Evolutionary conservation across 1,140 invertebrate genomes (phyloP).

Genomic region (Aricia agestis): DNA sequence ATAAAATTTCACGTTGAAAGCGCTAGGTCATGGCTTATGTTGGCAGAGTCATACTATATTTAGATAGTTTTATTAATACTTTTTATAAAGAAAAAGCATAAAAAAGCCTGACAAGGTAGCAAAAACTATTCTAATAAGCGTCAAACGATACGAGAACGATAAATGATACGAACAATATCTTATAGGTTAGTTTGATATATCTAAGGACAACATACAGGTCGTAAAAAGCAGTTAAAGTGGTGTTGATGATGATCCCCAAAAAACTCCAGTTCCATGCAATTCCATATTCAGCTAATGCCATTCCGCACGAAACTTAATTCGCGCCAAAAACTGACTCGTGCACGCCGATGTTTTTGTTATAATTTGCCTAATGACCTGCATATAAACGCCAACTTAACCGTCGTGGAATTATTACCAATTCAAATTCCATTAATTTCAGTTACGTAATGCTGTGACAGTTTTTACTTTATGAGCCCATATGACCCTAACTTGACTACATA

Average conservation of each 20-base stretch:
- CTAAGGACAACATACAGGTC: too few species aligned
- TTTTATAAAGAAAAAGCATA: too few species aligned
- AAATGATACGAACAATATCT: too few species aligned
- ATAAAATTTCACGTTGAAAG: background rate
- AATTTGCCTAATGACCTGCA: constrained; percentile 12
- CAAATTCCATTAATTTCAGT: background rate
- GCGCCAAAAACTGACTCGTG: constrained; percentile 15
- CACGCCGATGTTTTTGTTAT: constrained; percentile 10
- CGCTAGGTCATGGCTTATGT: background rate
- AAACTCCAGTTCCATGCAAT: background rate
- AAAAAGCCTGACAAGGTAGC: too few species aligned
- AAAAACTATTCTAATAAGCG: too few species aligned
- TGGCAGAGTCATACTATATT: background rate
- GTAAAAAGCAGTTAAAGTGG: too few species aligned
- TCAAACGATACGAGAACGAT: too few species aligned
- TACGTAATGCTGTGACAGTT: background rate
- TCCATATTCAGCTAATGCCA: background rate
- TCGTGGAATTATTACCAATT: background rate
- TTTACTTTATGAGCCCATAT: too few species aligned
- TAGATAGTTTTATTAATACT: background rate
- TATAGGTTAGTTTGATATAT: too few species aligned
- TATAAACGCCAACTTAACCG: background rate
- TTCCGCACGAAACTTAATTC: background rate
- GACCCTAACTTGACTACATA: too few species aligned
- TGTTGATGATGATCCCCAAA: background rate